These are phyloP conservation scores for Sclerodermus sp. DNA, from an alignment of 2,888 invertebrate genomes.

Conservation along the genomic window DNA sequence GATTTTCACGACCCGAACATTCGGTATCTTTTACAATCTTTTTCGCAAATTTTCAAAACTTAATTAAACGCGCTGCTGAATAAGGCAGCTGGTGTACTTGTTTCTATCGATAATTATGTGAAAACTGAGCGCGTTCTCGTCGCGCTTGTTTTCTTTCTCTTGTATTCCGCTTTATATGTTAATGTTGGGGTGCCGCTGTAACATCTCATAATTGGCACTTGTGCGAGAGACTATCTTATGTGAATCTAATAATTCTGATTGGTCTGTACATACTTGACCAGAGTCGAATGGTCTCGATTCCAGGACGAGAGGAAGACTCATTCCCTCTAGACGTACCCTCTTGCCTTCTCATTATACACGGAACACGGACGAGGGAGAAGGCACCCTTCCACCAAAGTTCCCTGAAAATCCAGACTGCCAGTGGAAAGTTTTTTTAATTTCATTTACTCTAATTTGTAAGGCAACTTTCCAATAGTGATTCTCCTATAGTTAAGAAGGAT, in stretches of 20 bases:
- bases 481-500: conserved; percentile 23
- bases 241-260: conserved; percentile 4
- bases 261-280: neutral
- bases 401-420: conserved; percentile 40
- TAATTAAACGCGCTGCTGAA: no score
- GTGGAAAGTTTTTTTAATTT: conserved; percentile 52
- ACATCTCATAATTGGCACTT: no score
- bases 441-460: conserved; percentile 55
- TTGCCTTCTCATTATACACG: conserved; percentile 47
- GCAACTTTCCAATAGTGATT: conserved; percentile 54
- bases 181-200: no score
- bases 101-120: no score
- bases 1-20: conserved; percentile 34
- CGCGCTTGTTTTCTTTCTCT: no score
- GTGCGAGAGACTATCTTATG: no score
- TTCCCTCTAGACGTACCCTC: conserved; percentile 15
- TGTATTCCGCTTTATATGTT: no score
- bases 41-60: no score
- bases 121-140: no score
- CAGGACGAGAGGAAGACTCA: neutral
- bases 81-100: no score
- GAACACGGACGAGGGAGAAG: conserved; percentile 48
- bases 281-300: neutral
- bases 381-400: conserved; percentile 40
- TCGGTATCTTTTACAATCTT: no score